Conservation (phyloP, 2,888 invertebrate genomes). For the Apoda limacodes region DNA sequence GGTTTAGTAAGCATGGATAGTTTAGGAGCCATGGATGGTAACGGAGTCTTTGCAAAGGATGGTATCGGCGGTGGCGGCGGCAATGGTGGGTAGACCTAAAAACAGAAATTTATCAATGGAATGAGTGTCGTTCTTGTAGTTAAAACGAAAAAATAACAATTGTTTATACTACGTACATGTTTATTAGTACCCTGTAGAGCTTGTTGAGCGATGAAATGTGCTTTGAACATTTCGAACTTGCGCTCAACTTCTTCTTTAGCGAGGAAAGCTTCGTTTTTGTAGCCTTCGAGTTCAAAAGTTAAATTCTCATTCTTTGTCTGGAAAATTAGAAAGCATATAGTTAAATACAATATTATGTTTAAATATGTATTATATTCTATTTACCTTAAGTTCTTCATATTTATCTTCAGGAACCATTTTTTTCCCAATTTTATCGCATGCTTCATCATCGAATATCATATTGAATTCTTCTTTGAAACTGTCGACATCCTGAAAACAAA, state of each 20-base stretch:
- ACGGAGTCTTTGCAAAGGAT: slow-evolving; percentile 27
- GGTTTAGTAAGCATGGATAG: too few relatives aligned
- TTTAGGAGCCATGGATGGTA: slow-evolving; percentile 22
- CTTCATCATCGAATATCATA: slow-evolving; percentile 44
- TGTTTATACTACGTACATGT: too few relatives aligned
- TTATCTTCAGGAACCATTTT: slow-evolving; percentile 37
- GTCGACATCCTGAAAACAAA: slow-evolving; percentile 44
- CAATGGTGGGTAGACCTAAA: slow-evolving; percentile 21
- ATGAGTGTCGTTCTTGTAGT: not conserved
- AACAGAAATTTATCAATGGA: slow-evolving; percentile 1
- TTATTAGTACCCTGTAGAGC: slow-evolving; percentile 42
- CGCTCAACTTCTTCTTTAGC: slow-evolving; percentile 83
- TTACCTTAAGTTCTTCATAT: slow-evolving; percentile 43
- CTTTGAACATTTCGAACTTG: slow-evolving; percentile 80
- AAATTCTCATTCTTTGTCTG: slow-evolving; percentile 89
- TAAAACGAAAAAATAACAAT: not conserved
- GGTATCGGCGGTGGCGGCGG: slow-evolving; percentile 17
- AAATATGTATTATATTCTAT: slow-evolving; percentile 2
- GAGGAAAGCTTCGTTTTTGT: slow-evolving; percentile 90
- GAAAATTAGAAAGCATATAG: slow-evolving; percentile 14
- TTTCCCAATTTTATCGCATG: slow-evolving; percentile 34
- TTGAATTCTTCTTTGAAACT: slow-evolving; percentile 50
- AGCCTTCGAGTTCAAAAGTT: slow-evolving; percentile 89
- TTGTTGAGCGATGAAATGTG: slow-evolving; percentile 77
- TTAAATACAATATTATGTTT: slow-evolving; percentile 2